A percentile compares a stretch with the other conserved stretches of the same genome.
phyloP scores from a whole-genome alignment of 1,140 invertebrate species.

The Oncopodura yosiiana region DNA sequence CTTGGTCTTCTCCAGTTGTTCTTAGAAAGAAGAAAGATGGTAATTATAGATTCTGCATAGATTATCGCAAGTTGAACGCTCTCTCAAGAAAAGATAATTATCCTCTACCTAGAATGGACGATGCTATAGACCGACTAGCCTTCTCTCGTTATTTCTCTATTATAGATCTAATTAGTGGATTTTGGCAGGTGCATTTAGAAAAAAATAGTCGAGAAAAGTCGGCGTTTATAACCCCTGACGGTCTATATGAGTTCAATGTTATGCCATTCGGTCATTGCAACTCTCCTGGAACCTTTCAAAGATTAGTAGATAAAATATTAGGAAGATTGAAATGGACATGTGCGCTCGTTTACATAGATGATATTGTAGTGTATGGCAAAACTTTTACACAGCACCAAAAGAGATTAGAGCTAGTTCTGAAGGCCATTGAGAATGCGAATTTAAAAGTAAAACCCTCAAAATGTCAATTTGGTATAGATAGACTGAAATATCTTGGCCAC shows the following conservation, averaged over 20 bases:
- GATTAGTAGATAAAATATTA: too few relatives aligned
- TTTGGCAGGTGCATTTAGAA: conserved; percentile 44
- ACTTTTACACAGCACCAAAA: not conserved
- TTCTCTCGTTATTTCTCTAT: conserved; percentile 39
- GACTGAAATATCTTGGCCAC: not conserved
- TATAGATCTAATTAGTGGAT: conserved; percentile 43
- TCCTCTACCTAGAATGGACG: conserved; percentile 43
- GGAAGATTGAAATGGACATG: too few relatives aligned
- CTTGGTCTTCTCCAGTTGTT: too few relatives aligned
- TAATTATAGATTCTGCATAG: too few relatives aligned
- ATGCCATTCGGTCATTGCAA: conserved; percentile 39
- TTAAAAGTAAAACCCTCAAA: not conserved
- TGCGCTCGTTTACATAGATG: too few relatives aligned
- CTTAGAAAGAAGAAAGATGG: too few relatives aligned
- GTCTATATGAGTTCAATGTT: conserved; percentile 39
- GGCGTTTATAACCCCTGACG: conserved; percentile 39
- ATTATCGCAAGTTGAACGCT: conserved; percentile 37
- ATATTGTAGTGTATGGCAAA: not conserved
- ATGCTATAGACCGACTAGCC: conserved; percentile 42
- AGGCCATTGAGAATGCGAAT: not conserved
- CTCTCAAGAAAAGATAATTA: conserved; percentile 39
- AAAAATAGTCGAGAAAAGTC: conserved; percentile 41
- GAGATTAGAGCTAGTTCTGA: not conserved
- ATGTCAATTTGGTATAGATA: not conserved
- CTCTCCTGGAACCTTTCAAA: too few relatives aligned